Percentiles rank a stretch among this genome's conserved stretches.
These are phyloP conservation scores for Liolophura sinensis DNA, from an alignment of 1,140 invertebrate species.

Conservation along the genomic window DNA sequence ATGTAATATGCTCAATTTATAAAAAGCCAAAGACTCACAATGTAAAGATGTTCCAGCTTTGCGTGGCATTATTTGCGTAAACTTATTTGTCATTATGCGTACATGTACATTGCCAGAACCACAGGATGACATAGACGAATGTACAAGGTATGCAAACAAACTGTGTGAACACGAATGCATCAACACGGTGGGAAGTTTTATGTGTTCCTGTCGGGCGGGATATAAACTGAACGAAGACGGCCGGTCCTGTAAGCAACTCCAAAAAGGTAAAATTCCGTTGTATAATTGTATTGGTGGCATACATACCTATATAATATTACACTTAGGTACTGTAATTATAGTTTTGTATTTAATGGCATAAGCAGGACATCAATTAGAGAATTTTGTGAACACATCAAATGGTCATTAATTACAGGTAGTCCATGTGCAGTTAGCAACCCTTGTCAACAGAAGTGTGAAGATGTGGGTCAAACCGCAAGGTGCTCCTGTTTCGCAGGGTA, in stretches of 20 bases:
- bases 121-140: conserved; percentile 84
- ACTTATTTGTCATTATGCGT: neutral
- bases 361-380: neutral
- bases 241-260: conserved; percentile 34
- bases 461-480: conserved; percentile 66
- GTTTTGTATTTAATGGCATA: neutral
- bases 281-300: neutral
- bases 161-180: conserved; percentile 71
- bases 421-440: conserved; percentile 62
- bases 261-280: neutral
- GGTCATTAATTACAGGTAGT: neutral
- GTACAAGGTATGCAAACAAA: conserved; percentile 64
- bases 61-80: neutral
- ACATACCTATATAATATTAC: neutral
- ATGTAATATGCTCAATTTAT: too few species aligned
- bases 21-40: too few species aligned
- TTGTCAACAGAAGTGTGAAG: conserved; percentile 70
- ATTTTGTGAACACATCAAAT: neutral
- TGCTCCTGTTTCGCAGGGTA: conserved; percentile 68
- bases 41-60: too few species aligned
- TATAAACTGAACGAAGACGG: conserved; percentile 43
- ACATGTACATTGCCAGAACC: conserved; percentile 1
- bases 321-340: neutral
- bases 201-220: conserved; percentile 70
- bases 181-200: conserved; percentile 80